Evolutionary conservation across 2,113 vertebrate species (phyloP), one percentile per base, ranked within the genome.

Genomic region (Corythornis madagascariensis): DNA sequence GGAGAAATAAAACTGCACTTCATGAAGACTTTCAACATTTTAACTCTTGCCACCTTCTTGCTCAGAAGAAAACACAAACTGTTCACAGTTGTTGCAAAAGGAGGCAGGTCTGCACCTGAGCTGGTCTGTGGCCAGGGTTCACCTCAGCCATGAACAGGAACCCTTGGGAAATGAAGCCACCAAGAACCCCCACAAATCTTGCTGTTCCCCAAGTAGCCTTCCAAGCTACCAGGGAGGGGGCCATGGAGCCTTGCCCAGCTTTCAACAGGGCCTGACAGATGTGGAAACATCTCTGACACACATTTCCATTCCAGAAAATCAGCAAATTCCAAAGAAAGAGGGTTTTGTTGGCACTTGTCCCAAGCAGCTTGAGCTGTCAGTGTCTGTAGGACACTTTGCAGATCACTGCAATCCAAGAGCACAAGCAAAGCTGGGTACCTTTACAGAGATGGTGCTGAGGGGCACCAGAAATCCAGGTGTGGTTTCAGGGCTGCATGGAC

Each of bases 151-250:
- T 4, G 11, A 64, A 65, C 0, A 29, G 10, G 35, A 93, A 86
- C n/a, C 18, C 13, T 42, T 1, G 7, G 61, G 64, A 92, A 26
- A 82, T 1, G 1, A 85, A 40, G 16, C 47, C 47, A 47, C 33
- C 31, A 43, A 59, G 74, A 72, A 8, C 3, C 0, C 21, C 0
- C 31, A 31, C n/a, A 29, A 6, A 50, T 11, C n/a, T 29, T 45
- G 45, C 7, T 33, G 25, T 17, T 59, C 16, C n/a, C 22, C 53
- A 57, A 38, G 47, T 11, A 42, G 13, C 16, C 20, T 60, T 38
- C 31, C 28, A 65, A 70, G 25, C 55, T 48, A 35, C 47, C 1
- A 2, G 28, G 8, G 6, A 45, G 8, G 9, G 17, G 29, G n/a
- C 38, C 1, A 0, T 24, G 48, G 69, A 90, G 24, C 53, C 50